phyloP scores from a whole-genome alignment of 2,888 invertebrate species.

The Andrena marginata region DNA sequence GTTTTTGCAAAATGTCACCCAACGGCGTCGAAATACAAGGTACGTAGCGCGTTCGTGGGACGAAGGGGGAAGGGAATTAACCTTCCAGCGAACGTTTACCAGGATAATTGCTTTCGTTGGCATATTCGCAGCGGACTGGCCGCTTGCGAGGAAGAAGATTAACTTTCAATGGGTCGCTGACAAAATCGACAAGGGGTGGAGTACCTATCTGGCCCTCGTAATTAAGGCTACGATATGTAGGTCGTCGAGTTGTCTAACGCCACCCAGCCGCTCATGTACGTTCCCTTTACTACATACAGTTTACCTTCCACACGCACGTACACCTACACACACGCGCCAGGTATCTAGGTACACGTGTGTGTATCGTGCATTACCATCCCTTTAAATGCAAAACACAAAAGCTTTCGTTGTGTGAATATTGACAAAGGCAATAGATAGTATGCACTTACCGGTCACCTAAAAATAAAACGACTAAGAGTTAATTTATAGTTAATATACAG shows the following conservation, averaged over 20 bases:
- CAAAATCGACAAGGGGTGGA: conserved; percentile 43
- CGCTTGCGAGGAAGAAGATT: conserved; percentile 45
- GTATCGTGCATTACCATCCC: not conserved
- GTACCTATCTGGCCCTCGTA: conserved; percentile 41
- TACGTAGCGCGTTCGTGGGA: not conserved
- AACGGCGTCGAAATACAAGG: too few species aligned
- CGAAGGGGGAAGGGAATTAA: conserved; percentile 13
- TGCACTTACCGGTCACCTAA: too few species aligned
- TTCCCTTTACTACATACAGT: conserved; percentile 2
- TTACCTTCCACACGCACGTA: conserved; percentile 15
- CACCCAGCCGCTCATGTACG: conserved; percentile 19
- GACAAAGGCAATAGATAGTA: too few species aligned
- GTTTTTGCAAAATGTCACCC: not conserved
- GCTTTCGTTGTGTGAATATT: not conserved
- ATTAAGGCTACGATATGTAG: conserved; percentile 59
- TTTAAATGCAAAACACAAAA: conserved; percentile 2
- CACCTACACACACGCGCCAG: not conserved
- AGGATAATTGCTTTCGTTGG: conserved; percentile 37
- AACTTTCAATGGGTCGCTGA: conserved; percentile 44
- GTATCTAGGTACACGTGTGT: not conserved
- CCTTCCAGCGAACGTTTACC: conserved; percentile 11
- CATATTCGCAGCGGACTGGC: conserved; percentile 22
- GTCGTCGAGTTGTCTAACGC: conserved; percentile 53
- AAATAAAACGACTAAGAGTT: too few species aligned
- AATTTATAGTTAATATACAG: too few species aligned